Base-by-base conservation (phyloP, 2,113 vertebrate species). In the Rhizomys pruinosus region DNA sequence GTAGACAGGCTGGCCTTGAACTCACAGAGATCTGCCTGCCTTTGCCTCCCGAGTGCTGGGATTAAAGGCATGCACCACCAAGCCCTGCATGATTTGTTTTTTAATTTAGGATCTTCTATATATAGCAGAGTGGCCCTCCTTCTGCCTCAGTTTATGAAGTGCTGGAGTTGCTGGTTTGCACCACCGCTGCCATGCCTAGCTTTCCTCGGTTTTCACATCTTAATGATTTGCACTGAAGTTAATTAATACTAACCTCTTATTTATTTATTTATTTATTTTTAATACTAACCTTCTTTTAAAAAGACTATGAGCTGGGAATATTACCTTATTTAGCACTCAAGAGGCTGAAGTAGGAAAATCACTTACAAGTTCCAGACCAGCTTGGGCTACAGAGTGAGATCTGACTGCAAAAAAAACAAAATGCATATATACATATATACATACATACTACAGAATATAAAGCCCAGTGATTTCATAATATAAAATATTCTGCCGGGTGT, bases 401-500 rank as follows among this genome's bases (percentile, higher is more conserved):
- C 37, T 27, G 64, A n/a, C n/a, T 10, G 25, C 17, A 37, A 63
- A 63, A 55, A 59, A 80, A 25, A 0, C 23, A 37, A 39, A 47
- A 29, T 52, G 47, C 47, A 52, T 52, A 52, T 11, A 52, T 52
- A 52, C 47, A 52, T 52, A 52, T 11, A 63, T 64, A 44, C 39
- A 59, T 32, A 11, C 23, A 32, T 82, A 64, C n/a, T 34, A 76
- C 44, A 76, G 72, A 89, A 73, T 5, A 84, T 63, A 94, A 81
- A 16, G 42, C 52, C 85, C 52, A 69, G 19, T 69, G n/a, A 76
- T 17, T 90, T 87, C 61, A 89, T n/a, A 91, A 47, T 68, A 66
- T 77, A 93, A 91, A 92, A 88, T 63, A 89, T 34, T 88, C 16
- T 59, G 89, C n/a, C n/a, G n/a, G n/a, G n/a, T n/a, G n/a, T n/a